Conservation (phyloP, 2,113 vertebrate species). For the Ceyx melanurus region DNA sequence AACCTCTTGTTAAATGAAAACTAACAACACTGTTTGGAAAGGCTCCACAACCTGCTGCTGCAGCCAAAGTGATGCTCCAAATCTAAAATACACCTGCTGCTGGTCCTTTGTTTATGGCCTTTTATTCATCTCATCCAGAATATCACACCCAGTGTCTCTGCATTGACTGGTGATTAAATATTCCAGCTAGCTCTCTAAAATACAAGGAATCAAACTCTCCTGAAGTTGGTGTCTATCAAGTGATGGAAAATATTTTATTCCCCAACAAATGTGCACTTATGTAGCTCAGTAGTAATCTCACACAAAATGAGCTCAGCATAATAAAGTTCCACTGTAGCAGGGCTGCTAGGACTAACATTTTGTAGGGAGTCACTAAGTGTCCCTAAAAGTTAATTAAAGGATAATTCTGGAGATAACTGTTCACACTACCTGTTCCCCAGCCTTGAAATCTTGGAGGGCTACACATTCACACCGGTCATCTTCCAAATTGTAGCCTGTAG, state of each 20-base stretch:
- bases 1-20: not conserved
- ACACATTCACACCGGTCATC: constrained; percentile 98
- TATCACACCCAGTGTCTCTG: not conserved
- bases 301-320: not conserved
- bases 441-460: constrained; percentile 89
- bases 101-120: not conserved
- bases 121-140: not conserved
- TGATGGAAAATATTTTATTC: not conserved
- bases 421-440: constrained; percentile 87
- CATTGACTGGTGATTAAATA: not conserved
- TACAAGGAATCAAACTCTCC: not conserved
- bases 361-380: not conserved
- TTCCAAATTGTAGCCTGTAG: constrained; percentile 97
- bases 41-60: not conserved
- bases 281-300: not conserved
- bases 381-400: not conserved
- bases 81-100: not conserved
- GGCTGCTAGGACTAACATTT: not conserved
- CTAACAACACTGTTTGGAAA: not conserved
- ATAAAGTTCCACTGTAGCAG: not conserved
- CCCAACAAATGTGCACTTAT: not conserved
- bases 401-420: not conserved
- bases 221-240: not conserved
- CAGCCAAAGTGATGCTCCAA: not conserved
- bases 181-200: not conserved